Conservation (phyloP, 1,140 invertebrate species). For the Eriosoma lanigerum region DNA sequence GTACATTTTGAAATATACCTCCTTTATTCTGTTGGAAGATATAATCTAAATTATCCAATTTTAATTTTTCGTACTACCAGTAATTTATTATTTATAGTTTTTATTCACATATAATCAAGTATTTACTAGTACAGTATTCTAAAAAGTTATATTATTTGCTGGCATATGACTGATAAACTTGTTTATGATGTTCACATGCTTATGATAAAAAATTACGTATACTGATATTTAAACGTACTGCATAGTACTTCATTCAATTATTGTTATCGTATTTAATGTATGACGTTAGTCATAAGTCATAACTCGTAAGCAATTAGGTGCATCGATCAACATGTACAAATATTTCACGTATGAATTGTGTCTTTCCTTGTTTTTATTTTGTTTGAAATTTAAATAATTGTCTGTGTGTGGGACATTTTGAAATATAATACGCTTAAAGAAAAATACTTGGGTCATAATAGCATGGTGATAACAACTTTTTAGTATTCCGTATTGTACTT, state of each 20-base stretch:
- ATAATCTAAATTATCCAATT: background rate
- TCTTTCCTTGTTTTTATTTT: background rate
- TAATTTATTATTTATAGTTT: background rate
- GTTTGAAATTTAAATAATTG: background rate
- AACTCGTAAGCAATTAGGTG: background rate
- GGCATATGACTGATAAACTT: background rate
- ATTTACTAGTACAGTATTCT: background rate
- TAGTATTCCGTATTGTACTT: no score
- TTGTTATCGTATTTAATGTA: background rate
- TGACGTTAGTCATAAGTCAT: constrained; percentile 15
- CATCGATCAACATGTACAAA: background rate
- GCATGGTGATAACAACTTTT: no score
- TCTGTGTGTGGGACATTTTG: background rate
- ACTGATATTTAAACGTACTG: background rate
- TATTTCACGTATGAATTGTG: background rate
- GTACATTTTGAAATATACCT: background rate
- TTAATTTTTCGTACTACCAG: background rate
- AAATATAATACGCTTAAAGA: background rate
- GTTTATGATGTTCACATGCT: background rate
- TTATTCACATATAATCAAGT: background rate
- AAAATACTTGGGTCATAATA: background rate
- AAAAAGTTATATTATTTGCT: background rate
- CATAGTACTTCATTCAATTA: background rate
- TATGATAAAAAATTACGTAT: background rate
- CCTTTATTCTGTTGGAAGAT: background rate